Evolutionary conservation across 2,888 invertebrate species (phyloP), one percentile per base, ranked within the genome.

Genomic region (Rhyacophila evoluta): DNA sequence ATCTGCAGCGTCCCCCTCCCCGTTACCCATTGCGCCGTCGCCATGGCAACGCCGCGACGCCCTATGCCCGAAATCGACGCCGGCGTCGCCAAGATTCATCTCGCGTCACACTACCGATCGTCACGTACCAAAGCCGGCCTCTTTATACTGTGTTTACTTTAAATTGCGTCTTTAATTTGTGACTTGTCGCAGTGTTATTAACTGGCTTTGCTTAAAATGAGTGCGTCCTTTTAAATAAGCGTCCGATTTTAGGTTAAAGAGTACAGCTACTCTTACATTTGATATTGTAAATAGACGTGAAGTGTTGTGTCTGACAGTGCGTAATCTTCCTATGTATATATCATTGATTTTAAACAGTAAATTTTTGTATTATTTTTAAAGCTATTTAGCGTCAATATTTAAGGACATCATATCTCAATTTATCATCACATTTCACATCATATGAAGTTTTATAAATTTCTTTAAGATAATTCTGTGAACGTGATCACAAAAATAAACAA

Each of bases 11-110:
- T 37, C 72, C 38, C 70, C 75, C 6, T 36, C 67, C 33, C 19
- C 69, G 15, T 11, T 5, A 15, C 77, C 39, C 38, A 69, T 37
- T 38, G 75, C 71, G 75, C 39, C 75, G 81, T 78, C 74, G 76
- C 81, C 79, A 82, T 81, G 79, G 37, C 79, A 36, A 77, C 81
- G 81, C 72, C 78, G 79, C 67, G 80, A 77, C 75, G 81, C 81
- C 72, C 36, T 81, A 55, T 19, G 12, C 55, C 55, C 55, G 2
- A 19, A 19, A 12, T 10, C 10, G 55, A 55, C 55, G 55, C 55
- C 55, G 55, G 19, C 55, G 55, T 19, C 55, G 55, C 55, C 55
- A 55, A 55, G 68, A 39, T 39, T 75, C 71, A 70, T 75, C 72
- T 76, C 71, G 78, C 75, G 72, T 11, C n/a, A 36, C 36, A 70